Evolutionary conservation across 2,113 vertebrate genomes (phyloP).

Genomic region (Rhombomys opimus): DNA sequence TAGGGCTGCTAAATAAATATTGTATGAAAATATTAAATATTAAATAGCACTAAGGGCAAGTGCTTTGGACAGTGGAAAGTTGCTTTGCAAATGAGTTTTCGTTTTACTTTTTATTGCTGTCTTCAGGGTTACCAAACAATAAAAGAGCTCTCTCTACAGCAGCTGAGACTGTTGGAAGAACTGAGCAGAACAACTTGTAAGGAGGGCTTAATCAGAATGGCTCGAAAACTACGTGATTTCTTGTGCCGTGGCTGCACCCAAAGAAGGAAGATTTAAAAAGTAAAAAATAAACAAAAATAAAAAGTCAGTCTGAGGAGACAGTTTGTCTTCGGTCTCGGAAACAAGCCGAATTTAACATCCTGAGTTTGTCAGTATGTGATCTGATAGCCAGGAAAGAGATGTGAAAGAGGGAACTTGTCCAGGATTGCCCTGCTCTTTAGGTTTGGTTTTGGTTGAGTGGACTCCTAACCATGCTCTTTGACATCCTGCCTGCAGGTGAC

Average conservation of each 20-base stretch:
- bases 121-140: background rate
- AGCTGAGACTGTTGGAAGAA: conserved; percentile 48
- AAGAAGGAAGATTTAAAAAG: background rate
- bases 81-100: conserved; percentile 63
- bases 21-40: conserved; percentile 54
- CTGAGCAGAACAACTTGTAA: background rate
- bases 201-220: background rate
- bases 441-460: background rate
- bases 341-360: background rate
- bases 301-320: background rate
- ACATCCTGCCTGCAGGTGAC: background rate
- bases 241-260: background rate
- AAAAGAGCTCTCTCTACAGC: background rate
- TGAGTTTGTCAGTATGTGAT: background rate
- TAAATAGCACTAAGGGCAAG: conserved; percentile 11
- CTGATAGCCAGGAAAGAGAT: background rate
- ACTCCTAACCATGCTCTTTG: background rate
- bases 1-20: background rate
- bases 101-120: conserved; percentile 48
- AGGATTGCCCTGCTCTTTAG: background rate
- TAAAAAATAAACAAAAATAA: background rate
- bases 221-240: background rate
- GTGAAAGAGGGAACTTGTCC: background rate
- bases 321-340: background rate
- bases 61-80: conserved; percentile 40